These are phyloP conservation scores for Streptopelia turtur DNA, from an alignment of 2,797 vertebrate species.

Conservation along the genomic window DNA sequence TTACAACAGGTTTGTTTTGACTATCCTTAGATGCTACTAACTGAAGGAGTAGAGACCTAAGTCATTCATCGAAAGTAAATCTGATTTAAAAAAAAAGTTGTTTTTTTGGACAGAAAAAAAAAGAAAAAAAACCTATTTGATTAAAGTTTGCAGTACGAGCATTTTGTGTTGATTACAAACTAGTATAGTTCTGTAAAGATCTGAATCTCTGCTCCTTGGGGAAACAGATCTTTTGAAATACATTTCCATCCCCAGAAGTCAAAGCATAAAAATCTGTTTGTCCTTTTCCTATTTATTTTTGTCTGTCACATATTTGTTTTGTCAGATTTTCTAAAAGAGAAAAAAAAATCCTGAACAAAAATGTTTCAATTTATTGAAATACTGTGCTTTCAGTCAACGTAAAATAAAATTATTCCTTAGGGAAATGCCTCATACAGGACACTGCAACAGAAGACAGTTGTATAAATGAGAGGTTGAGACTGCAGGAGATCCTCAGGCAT, in stretches of 20 bases:
- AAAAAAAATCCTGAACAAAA: not conserved
- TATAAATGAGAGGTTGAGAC: not conserved
- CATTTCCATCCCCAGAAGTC: not conserved
- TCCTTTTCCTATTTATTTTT: not conserved
- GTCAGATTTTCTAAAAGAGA: not conserved
- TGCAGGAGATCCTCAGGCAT: not conserved
- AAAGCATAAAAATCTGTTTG: not conserved
- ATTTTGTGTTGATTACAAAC: not conserved
- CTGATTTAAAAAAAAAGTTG: not conserved
- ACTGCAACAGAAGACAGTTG: not conserved
- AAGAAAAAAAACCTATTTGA: not conserved
- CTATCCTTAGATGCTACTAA: not conserved
- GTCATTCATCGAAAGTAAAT: constrained; percentile 13
- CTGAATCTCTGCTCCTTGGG: not conserved
- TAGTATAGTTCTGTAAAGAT: not conserved
- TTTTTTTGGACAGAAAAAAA: not conserved
- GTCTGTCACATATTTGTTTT: not conserved
- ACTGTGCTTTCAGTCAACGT: not conserved
- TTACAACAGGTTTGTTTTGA: not conserved
- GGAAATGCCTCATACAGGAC: not conserved
- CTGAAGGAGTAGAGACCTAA: not conserved
- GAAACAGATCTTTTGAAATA: not conserved
- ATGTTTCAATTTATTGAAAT: not conserved
- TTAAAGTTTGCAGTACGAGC: not conserved
- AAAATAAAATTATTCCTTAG: not conserved